These are phyloP conservation scores for Diloba caeruleocephala DNA, from an alignment of 2,888 invertebrate species.

Conservation along the genomic window DNA sequence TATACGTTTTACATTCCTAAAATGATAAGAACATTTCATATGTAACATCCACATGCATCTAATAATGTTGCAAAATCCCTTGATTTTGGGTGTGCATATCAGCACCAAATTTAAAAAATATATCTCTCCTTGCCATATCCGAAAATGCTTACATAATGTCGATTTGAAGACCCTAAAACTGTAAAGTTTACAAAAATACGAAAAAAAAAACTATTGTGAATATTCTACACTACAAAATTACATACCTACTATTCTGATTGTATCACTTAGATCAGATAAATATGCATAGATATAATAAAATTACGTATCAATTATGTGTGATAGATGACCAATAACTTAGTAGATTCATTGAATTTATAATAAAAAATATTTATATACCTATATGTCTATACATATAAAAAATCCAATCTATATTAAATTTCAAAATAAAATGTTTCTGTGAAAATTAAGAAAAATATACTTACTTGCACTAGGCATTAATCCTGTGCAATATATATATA, in stretches of 20 bases:
- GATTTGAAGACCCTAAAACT: not conserved
- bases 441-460: constrained; percentile 41
- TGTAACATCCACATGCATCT: constrained; percentile 18
- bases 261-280: constrained; percentile 11
- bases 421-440: constrained; percentile 50
- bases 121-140: constrained; percentile 29
- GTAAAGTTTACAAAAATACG: constrained; percentile 2
- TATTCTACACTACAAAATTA: constrained; percentile 1
- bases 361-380: constrained; percentile 58
- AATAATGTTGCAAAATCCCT: constrained; percentile 22
- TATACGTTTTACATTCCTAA: constrained; percentile 70
- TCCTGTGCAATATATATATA: constrained; percentile 26
- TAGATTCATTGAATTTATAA: constrained; percentile 64
- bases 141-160: constrained; percentile 10
- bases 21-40: constrained; percentile 52
- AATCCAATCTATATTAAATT: constrained; percentile 37
- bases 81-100: constrained; percentile 25
- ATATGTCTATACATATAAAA: constrained; percentile 52
- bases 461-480: constrained; percentile 43
- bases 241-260: constrained; percentile 14
- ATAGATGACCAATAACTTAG: constrained; percentile 82
- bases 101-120: not conserved
- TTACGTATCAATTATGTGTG: constrained; percentile 81
- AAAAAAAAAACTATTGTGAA: constrained; percentile 5
- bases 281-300: constrained; percentile 44